Base-by-base conservation (phyloP, 2,888 invertebrate species). In the Coenonympha glycerion region DNA sequence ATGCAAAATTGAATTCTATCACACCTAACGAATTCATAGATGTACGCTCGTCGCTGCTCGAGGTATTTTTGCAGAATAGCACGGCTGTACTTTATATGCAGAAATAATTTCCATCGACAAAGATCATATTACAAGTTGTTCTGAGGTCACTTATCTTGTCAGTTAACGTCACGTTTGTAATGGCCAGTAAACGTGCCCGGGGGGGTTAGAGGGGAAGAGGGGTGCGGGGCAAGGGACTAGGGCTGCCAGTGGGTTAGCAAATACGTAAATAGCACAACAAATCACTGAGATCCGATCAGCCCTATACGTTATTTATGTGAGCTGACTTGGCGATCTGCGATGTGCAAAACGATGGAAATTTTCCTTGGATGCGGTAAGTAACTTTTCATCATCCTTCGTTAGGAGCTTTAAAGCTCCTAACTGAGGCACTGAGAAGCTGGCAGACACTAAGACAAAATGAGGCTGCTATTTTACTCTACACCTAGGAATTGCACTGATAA, bases 201-300 rank as follows among this genome's bases (percentile, higher is more conserved):
- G 47, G 28, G 24, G 24, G 47, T 41, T 21, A 26, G 16, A 6
- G 15, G 2, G 2, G 24, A 2, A 8, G 33, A 24, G 44, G 46
- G 33, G 31, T 8, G 22, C 13, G 1, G 3, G 34, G 34, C 4
- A n/a, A 21, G 47, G 46, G 33, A 31, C 31, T 15, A 5, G 31
- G 31, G 16, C 31, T 9, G 31, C 42, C 47, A 65, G 66, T 59
- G 64, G 64, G 71, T 64, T 67, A 73, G 67, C 72, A 71, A 73
- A 74, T 77, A 77, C 76, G 74, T 77, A 79, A 81, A 79, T 77
- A 76, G 71, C 71, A 65, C 73, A 73, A 84, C 83, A 84, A 82
- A 84, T 84, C 84, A 81, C 79, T 60, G 69, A 62, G 74, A 82
- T 82, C 79, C 77, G 83, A 83, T 85, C 81, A 79, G 71, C 73